These are phyloP conservation scores for Henricia sp. DNA, from an alignment of 53 echinoderm and acorn worm genomes.

Conservation along the genomic window DNA sequence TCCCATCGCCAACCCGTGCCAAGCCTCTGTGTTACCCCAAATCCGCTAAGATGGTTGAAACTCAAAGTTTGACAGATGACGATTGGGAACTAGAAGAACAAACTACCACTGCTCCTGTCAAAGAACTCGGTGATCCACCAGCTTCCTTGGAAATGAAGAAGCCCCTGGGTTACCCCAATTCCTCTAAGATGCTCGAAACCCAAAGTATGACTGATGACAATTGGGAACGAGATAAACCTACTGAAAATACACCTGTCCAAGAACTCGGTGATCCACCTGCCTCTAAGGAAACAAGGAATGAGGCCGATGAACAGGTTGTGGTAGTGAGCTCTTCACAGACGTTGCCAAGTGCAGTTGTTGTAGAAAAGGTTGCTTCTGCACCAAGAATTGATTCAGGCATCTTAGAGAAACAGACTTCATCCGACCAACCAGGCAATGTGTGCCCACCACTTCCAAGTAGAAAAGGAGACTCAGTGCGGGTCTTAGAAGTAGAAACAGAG, in stretches of 20 bases:
- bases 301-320: not conserved
- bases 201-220: no score
- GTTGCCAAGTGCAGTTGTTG: not conserved
- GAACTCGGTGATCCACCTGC: not conserved
- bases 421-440: not conserved
- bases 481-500: not conserved
- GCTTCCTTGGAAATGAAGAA: no score
- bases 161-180: no score
- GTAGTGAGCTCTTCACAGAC: not conserved
- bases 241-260: no score
- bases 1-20: constrained; percentile 35
- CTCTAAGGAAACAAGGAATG: not conserved
- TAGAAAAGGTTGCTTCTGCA: not conserved
- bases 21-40: constrained; percentile 51
- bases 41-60: not conserved
- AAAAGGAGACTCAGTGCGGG: not conserved
- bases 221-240: no score
- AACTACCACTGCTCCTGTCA: no score
- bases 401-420: not conserved
- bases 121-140: no score
- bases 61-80: not conserved
- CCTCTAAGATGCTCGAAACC: no score
- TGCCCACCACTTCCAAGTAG: not conserved
- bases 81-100: not conserved
- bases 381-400: not conserved